phyloP scores from a whole-genome alignment of 2,797 vertebrate species.

The Lagorchestes hirsutus region DNA sequence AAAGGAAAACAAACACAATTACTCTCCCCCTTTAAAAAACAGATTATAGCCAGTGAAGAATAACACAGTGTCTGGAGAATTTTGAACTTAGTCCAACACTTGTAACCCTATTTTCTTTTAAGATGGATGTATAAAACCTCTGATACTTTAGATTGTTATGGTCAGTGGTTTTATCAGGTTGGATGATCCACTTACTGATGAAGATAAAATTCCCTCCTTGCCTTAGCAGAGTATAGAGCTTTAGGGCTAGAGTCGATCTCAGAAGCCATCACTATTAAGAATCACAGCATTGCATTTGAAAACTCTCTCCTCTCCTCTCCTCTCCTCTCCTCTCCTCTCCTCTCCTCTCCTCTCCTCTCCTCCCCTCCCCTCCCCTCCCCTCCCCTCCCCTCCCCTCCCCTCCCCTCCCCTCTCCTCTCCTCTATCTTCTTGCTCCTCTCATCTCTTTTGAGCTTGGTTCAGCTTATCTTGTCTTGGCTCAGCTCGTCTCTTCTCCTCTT shows the following conservation, averaged over 20 bases:
- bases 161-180: background rate
- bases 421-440: too few species aligned
- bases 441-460: too few species aligned
- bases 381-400: too few species aligned
- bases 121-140: background rate
- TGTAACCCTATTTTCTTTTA: background rate
- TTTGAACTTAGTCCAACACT: constrained; percentile 40
- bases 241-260: background rate
- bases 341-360: too few species aligned
- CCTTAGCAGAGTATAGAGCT: background rate
- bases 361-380: too few species aligned
- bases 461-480: too few species aligned
- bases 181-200: background rate
- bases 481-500: rapidly evolving
- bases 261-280: too few species aligned
- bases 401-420: too few species aligned
- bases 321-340: too few species aligned
- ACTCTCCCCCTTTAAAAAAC: background rate
- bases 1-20: constrained; percentile 66
- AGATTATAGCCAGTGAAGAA: background rate
- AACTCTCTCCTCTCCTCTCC: too few species aligned
- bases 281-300: too few species aligned
- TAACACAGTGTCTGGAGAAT: constrained; percentile 13
- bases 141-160: background rate
- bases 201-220: background rate